Evolutionary conservation across 2,888 invertebrate genomes (phyloP).

Genomic region (Colletes collaris): DNA sequence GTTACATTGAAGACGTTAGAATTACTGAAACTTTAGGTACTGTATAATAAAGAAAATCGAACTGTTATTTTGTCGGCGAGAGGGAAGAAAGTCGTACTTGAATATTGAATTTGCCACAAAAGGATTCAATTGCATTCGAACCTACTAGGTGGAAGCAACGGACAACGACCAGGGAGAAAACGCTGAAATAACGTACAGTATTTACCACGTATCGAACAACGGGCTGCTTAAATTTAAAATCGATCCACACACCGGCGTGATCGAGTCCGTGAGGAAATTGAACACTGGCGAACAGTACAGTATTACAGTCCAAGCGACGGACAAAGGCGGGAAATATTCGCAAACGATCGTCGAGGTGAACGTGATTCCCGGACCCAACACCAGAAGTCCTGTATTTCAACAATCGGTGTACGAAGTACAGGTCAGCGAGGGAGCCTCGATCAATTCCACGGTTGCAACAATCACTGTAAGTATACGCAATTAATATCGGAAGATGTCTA

Average conservation of each 20-base stretch:
- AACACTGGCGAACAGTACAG: constrained; percentile 95
- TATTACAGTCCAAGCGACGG: constrained; percentile 92
- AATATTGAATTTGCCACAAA: neutral
- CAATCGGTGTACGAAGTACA: constrained; percentile 93
- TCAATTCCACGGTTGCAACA: constrained; percentile 93
- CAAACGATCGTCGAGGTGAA: constrained; percentile 94
- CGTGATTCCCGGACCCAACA: constrained; percentile 93
- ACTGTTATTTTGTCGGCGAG: too few species aligned
- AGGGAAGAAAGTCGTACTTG: too few species aligned
- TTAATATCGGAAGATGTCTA: neutral
- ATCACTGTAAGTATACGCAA: constrained; percentile 85
- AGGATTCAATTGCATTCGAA: neutral
- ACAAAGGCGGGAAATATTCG: constrained; percentile 90
- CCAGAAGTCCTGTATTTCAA: constrained; percentile 91
- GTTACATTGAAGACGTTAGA: too few species aligned
- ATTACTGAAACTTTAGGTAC: too few species aligned
- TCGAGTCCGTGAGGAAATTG: constrained; percentile 91
- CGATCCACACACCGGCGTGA: constrained; percentile 90
- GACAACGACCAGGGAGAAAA: constrained; percentile 95
- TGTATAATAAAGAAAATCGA: too few species aligned
- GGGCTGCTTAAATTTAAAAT: constrained; percentile 94
- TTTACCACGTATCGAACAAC: constrained; percentile 96
- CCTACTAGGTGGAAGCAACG: constrained; percentile 88
- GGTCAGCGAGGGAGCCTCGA: constrained; percentile 94
- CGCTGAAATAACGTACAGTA: constrained; percentile 91